These are phyloP conservation scores for Pteronotus mesoamericanus DNA, from an alignment of 2,797 vertebrate genomes.

Conservation along the genomic window DNA sequence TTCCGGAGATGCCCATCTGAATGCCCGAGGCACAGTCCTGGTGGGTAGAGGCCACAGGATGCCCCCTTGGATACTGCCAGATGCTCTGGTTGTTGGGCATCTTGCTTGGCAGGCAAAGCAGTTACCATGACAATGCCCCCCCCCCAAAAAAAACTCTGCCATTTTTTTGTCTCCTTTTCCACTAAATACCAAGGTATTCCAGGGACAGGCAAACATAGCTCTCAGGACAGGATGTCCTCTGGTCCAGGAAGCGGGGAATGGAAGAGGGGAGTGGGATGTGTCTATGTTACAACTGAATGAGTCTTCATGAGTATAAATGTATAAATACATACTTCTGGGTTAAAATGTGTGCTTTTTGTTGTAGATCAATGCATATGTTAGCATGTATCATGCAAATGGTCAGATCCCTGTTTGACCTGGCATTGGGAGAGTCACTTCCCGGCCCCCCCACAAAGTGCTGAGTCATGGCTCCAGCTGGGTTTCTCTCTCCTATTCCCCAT, in stretches of 20 bases:
- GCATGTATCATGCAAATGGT: not conserved
- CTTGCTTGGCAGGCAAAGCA: constrained; percentile 46
- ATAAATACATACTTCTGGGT: not conserved
- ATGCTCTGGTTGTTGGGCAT: constrained; percentile 60
- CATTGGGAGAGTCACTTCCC: not conserved
- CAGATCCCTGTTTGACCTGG: not conserved
- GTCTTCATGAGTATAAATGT: not conserved
- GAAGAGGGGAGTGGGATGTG: not conserved
- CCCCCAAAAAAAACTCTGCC: not conserved
- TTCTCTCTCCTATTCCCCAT: not conserved
- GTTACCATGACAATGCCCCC: constrained; percentile 62
- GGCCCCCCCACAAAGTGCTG: constrained; percentile 36
- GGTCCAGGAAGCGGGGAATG: not conserved
- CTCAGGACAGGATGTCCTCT: constrained; percentile 38
- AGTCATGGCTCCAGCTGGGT: constrained; percentile 56
- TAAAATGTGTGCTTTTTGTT: not conserved
- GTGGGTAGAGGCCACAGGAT: constrained; percentile 27
- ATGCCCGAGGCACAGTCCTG: not conserved
- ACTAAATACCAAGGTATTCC: constrained; percentile 62
- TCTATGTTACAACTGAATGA: not conserved
- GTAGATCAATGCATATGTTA: not conserved
- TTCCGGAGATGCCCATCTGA: constrained; percentile 6
- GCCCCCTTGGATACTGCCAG: constrained; percentile 45
- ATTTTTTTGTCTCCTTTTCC: constrained; percentile 44
- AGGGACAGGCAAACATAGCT: constrained; percentile 53